Base-by-base conservation (phyloP, 64 coral and sea anemone genomes). In the Trachythela sp. region DNA sequence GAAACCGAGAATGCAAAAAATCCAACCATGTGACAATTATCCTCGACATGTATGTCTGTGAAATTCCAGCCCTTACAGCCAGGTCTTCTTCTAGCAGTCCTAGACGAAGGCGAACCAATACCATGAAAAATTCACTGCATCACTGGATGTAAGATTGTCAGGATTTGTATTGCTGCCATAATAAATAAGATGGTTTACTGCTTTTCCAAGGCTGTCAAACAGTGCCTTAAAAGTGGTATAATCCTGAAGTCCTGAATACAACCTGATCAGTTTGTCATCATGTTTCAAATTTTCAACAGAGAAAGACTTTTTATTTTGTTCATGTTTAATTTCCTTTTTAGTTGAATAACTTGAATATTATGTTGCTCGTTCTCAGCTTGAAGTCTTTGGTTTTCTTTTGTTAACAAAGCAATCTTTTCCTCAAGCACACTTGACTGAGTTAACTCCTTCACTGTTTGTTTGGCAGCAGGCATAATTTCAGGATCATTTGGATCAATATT, bases 221-320 rank as follows among this genome's bases (percentile, higher is more conserved):
- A 70, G 48, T 72, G n/a, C 85, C 76, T 89, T 92, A 48, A 89
- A 89, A 15, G 76, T 85, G 67, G 49, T 40, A 70, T 88, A 92
- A 70, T 92, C 87, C 51, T 88, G 50, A 54, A 92, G 86, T 38
- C 77, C 87, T 49, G 86, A 88, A 56, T 92, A 88, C 84, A 92
- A 92, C 75, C 86, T 92, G 48, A 92, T 89, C 37, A 92, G 39
- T 0, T 92, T 59, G 40, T 88, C 75, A 76, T 91, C 41, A 75
- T 87, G 31, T 86, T 91, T 91, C 86, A 91, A 91, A 27, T 29
- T 42, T 40, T 86, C 90, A 75, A 75, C 40, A 36, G 90, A 91
- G 77, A 87, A 92, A n/a, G n/a, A n/a, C n/a, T n/a, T n/a, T n/a
- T n/a, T n/a, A n/a, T n/a, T n/a, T n/a, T n/a, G n/a, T n/a, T n/a